These are phyloP conservation scores for Busseola fusca DNA, from an alignment of 2,888 invertebrate species.

Conservation along the genomic window DNA sequence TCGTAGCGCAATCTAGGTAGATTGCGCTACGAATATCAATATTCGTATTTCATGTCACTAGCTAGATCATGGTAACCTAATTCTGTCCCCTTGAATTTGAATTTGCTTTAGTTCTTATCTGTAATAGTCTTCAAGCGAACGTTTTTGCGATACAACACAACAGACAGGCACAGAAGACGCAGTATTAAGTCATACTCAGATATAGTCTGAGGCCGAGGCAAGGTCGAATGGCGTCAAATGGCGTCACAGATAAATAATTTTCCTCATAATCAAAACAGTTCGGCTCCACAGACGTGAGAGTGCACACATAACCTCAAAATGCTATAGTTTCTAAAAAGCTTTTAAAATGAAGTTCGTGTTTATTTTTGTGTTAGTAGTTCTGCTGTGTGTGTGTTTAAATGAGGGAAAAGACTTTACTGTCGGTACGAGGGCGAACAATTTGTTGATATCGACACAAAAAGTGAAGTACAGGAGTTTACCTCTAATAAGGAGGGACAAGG, in stretches of 20 bases:
- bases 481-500: constrained; percentile 79
- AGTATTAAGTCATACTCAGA: constrained; percentile 59
- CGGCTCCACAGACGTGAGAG: constrained; percentile 56
- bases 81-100: constrained; percentile 37
- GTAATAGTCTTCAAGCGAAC: constrained; percentile 13
- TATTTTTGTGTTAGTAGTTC: constrained; percentile 69
- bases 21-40: constrained; percentile 33
- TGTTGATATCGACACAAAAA: constrained; percentile 82
- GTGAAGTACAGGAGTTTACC: constrained; percentile 73
- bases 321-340: constrained; percentile 49
- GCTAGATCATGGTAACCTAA: constrained; percentile 23
- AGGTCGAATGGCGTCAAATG: constrained; percentile 71
- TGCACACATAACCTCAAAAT: constrained; percentile 70
- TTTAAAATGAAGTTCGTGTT: constrained; percentile 73
- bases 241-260: constrained; percentile 70
- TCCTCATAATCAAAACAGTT: constrained; percentile 68
- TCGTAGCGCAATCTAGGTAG: too few relatives aligned
- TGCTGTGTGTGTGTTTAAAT: constrained; percentile 69
- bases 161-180: constrained; percentile 37
- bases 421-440: constrained; percentile 79
- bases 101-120: constrained; percentile 23
- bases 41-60: constrained; percentile 36
- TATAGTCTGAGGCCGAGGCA: constrained; percentile 62
- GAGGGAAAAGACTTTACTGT: constrained; percentile 80
- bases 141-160: constrained; percentile 23